These are phyloP conservation scores for Myripristis jacobus DNA, from an alignment of 2,797 vertebrate species.

Conservation along the genomic window DNA sequence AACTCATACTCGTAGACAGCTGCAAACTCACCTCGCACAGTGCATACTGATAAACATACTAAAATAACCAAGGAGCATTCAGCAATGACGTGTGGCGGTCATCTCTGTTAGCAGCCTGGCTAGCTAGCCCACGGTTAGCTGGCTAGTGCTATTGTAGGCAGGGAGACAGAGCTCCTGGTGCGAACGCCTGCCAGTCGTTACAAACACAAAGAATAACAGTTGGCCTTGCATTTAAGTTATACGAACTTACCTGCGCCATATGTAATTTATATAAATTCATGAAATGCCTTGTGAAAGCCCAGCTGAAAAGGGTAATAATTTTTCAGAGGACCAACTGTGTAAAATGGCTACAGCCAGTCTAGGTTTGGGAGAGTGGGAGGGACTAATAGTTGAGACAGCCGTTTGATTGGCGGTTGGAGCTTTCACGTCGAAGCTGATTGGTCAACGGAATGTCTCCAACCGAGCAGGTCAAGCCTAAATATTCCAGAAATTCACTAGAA, in stretches of 20 bases:
- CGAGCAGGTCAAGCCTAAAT: constrained; percentile 4
- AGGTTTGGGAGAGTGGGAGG: constrained; percentile 59
- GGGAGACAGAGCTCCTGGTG: background rate
- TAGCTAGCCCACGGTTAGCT: constrained; percentile 59
- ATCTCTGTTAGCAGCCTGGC: constrained; percentile 65
- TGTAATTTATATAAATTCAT: background rate
- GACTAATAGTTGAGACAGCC: background rate
- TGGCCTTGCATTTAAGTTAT: background rate
- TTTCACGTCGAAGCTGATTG: constrained; percentile 52
- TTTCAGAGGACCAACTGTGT: constrained; percentile 47
- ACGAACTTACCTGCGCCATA: constrained; percentile 58
- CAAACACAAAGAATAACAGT: background rate
- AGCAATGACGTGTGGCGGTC: constrained; percentile 75
- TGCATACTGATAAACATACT: background rate
- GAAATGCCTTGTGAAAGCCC: constrained; percentile 23
- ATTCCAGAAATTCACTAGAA: background rate
- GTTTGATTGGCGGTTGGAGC: constrained; percentile 63
- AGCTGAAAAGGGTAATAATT: constrained; percentile 19
- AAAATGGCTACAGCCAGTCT: constrained; percentile 81
- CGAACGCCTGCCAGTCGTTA: constrained; percentile 8
- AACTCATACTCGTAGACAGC: background rate
- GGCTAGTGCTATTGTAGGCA: constrained; percentile 21
- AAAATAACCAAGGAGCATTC: constrained; percentile 22
- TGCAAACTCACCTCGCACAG: background rate
- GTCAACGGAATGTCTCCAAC: constrained; percentile 16